A percentile compares a stretch with the other conserved stretches of the same genome.
Conservation (phyloP, 1,140 invertebrate species). For the Chelonus insularis region DNA sequence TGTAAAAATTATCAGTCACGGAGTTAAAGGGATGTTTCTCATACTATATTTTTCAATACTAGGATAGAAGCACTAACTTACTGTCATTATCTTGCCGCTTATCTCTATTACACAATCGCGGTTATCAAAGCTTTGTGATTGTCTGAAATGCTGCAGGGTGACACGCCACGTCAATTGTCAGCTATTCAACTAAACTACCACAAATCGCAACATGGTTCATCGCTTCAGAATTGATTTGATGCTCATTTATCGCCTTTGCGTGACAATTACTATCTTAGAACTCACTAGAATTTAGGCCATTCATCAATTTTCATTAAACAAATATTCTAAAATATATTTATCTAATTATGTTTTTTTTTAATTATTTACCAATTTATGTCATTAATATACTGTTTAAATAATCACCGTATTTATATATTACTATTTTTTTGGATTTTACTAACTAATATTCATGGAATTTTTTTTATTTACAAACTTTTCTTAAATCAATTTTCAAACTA, state of each 20-base stretch:
- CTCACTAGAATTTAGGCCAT: not conserved
- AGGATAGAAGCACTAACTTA: not conserved
- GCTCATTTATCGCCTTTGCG: conserved; percentile 23
- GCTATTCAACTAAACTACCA: conserved; percentile 9
- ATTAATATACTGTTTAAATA: too few relatives aligned
- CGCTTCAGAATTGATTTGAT: conserved; percentile 23
- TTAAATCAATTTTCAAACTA: too few relatives aligned
- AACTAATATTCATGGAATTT: too few relatives aligned
- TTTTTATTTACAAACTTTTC: too few relatives aligned
- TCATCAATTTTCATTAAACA: not conserved
- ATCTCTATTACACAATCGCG: not conserved
- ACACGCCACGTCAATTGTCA: conserved; percentile 23
- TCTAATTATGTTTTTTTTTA: too few relatives aligned
- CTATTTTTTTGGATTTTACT: too few relatives aligned
- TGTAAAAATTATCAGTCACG: too few relatives aligned
- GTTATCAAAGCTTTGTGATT: conserved; percentile 7
- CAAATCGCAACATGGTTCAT: conserved; percentile 3
- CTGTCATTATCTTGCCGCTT: not conserved
- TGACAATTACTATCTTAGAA: conserved; percentile 10
- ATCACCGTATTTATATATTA: too few relatives aligned
- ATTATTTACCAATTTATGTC: too few relatives aligned
- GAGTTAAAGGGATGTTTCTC: not conserved
- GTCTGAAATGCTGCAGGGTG: conserved; percentile 1
- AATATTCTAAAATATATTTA: too few relatives aligned
- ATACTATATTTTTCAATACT: not conserved